Percentiles rank a stretch among this genome's conserved stretches.
These are phyloP conservation scores for Fregetta grallaria DNA, from an alignment of 2,113 vertebrate species.

Conservation along the genomic window DNA sequence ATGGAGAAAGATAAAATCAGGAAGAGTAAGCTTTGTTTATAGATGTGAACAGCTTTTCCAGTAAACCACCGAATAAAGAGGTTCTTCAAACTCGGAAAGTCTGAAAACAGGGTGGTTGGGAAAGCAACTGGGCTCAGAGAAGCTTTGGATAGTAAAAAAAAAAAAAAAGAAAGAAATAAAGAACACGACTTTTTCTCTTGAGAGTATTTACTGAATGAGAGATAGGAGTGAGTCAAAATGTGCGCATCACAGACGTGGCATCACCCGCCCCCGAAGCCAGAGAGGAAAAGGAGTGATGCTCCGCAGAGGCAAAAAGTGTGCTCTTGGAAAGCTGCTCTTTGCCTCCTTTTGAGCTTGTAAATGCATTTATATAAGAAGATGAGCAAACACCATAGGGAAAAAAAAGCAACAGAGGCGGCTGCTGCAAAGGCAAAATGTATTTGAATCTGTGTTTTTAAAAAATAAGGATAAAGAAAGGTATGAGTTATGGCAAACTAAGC, in stretches of 20 bases:
- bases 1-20: slow-evolving; percentile 51
- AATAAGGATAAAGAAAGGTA: background rate
- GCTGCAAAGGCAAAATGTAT: background rate
- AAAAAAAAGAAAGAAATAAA: background rate
- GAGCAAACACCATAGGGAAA: background rate
- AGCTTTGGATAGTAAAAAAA: background rate
- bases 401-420: no score
- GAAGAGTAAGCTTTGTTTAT: slow-evolving; percentile 28
- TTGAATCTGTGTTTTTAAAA: background rate
- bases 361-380: background rate
- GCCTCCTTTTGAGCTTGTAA: background rate
- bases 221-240: background rate
- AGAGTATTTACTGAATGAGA: background rate
- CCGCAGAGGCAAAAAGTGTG: fast-evolving
- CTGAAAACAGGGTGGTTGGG: background rate
- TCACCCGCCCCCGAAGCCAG: background rate
- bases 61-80: slow-evolving; percentile 34
- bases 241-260: fast-evolving
- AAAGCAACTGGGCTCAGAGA: background rate
- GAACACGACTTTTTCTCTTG: background rate
- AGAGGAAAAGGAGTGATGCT: background rate
- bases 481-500: background rate
- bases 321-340: background rate
- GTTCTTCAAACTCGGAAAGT: background rate
- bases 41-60: slow-evolving; percentile 51